These are phyloP conservation scores for Schizotus pectinicornis DNA, from an alignment of 2,888 invertebrate genomes.

Conservation along the genomic window DNA sequence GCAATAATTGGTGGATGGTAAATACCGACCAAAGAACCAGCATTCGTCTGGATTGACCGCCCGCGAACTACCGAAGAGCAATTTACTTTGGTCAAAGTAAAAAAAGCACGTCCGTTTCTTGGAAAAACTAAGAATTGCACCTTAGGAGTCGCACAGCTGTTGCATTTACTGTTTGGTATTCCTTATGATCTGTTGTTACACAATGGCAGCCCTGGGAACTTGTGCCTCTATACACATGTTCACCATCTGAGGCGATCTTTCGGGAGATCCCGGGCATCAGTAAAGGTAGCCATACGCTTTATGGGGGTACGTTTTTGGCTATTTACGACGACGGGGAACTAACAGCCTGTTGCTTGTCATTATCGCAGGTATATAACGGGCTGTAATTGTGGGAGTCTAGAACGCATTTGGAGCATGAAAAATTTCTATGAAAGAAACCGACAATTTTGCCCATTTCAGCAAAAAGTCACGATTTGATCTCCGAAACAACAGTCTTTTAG, in stretches of 20 bases:
- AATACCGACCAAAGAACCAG: too few species aligned
- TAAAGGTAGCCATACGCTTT: background rate
- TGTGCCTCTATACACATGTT: constrained; percentile 18
- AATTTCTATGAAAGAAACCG: too few species aligned
- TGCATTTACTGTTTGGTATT: constrained; percentile 6
- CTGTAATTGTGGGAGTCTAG: too few species aligned
- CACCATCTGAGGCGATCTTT: constrained; percentile 12
- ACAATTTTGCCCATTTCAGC: too few species aligned
- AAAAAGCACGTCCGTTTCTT: constrained; percentile 1
- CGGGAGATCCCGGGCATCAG: too few species aligned
- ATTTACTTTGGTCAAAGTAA: too few species aligned
- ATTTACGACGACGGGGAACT: background rate
- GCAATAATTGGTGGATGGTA: too few species aligned
- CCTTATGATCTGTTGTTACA: constrained; percentile 13
- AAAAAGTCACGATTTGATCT: too few species aligned
- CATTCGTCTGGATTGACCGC: constrained; percentile 2
- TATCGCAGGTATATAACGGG: too few species aligned
- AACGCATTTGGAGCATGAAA: too few species aligned
- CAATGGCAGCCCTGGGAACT: constrained; percentile 11
- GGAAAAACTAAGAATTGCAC: constrained; percentile 7
- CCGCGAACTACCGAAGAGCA: too few species aligned
- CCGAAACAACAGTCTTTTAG: too few species aligned
- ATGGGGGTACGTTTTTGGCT: constrained; percentile 1
- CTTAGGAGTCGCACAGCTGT: constrained; percentile 8
- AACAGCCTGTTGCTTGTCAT: constrained; percentile 6